Evolutionary conservation across 2,888 invertebrate genomes (phyloP), one percentile per base, ranked within the genome.

Genomic region (Adelphocoris suturalis): DNA sequence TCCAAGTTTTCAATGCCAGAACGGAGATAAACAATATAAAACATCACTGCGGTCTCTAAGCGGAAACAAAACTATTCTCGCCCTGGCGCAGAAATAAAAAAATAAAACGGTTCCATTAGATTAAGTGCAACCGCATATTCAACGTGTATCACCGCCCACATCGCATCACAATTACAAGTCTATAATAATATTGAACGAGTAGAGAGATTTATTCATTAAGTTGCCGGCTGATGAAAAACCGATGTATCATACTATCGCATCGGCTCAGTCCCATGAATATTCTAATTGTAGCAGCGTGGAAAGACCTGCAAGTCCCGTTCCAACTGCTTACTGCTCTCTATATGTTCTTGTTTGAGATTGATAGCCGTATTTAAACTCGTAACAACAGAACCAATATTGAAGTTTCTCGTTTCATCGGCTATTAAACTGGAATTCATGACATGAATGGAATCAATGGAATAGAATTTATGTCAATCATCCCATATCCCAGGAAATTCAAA

Each of bases 131-230:
- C 61, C 19, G 61, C 61, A 61, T 61, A 61, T 19, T 19, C n/a
- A 61, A 61, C n/a, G 61, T 61, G 61, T 61, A 61, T 61, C 61
- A 19, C 61, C 61, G 61, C 61, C 61, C 61, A 61, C 61, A 19
- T 61, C 61, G 16, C 61, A 14, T 16, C 61, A 61, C 61, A 61
- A 61, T 61, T 61, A 61, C 61, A 61, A 61, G 61, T 61, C 61
- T 3, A 19, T 61, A 61, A 61, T 61, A 61, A 61, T 61, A 61
- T 61, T 61, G 61, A 61, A 19, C 14, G 19, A n/a, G n/a, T 19
- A 9, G 61, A 61, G 9, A 61, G 61, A 61, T 61, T 61, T 61
- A 61, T 61, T 16, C 52, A 52, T 52, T 61, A 61, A 16, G 61
- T 61, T 61, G 1, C n/a, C 61, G n/a, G 61, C 19, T 61, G 61